These are phyloP conservation scores for Abrostola tripartita DNA, from an alignment of 2,888 invertebrate species.

Conservation along the genomic window DNA sequence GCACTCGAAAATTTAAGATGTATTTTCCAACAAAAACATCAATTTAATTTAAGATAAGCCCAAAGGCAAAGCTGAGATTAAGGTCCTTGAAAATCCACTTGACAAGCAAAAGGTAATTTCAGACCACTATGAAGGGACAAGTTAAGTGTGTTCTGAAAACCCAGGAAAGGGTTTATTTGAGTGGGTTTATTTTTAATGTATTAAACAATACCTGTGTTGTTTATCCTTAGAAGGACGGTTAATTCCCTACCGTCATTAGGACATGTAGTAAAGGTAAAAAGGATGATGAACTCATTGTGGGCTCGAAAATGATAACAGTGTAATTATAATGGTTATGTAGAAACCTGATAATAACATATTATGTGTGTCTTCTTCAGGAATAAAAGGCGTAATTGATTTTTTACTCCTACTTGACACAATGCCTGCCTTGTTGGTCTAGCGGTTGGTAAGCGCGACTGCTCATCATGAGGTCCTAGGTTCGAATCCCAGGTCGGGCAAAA, in stretches of 20 bases:
- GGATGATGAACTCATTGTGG: too few species aligned
- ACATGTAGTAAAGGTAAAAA: too few species aligned
- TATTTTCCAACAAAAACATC: constrained; percentile 47
- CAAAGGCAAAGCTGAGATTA: constrained; percentile 16
- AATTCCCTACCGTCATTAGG: too few species aligned
- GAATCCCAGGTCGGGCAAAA: too few species aligned
- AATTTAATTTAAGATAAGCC: constrained; percentile 49
- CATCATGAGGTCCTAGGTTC: too few species aligned
- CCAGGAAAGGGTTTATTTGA: constrained; percentile 3
- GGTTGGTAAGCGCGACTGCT: too few species aligned
- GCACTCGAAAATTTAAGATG: constrained; percentile 30
- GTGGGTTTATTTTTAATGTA: constrained; percentile 10
- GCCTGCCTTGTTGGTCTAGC: too few species aligned
- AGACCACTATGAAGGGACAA: constrained; percentile 21
- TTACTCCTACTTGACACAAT: too few species aligned
- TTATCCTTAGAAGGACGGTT: neutral
- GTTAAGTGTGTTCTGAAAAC: constrained; percentile 15
- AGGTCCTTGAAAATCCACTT: constrained; percentile 1
- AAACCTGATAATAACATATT: too few species aligned
- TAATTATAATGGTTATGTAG: too few species aligned
- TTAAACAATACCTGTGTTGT: constrained; percentile 12
- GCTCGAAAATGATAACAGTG: too few species aligned
- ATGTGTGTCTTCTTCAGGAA: neutral
- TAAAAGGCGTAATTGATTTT: constrained; percentile 15
- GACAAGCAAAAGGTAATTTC: constrained; percentile 43